phyloP scores from a whole-genome alignment of 2,113 vertebrate genomes.

The Cololabis saira region DNA sequence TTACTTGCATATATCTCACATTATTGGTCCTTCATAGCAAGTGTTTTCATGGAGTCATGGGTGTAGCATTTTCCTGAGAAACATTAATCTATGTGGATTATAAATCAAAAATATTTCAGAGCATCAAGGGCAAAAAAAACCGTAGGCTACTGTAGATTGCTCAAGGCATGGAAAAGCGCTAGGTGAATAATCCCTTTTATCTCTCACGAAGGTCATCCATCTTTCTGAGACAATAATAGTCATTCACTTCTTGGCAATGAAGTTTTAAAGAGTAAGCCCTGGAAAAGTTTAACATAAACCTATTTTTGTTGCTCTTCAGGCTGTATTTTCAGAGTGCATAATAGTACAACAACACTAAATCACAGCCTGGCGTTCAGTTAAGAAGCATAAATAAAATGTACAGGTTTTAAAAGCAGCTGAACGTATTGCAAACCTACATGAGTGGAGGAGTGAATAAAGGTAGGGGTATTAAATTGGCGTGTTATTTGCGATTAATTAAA shows the following conservation, averaged over 20 bases:
- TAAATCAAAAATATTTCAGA: slow-evolving; percentile 64
- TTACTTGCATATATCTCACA: slow-evolving; percentile 43
- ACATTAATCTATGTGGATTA: slow-evolving; percentile 32
- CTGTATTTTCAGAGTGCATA: background rate
- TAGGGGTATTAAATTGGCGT: no score
- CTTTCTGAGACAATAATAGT: slow-evolving; percentile 35
- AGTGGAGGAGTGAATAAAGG: no score
- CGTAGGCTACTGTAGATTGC: no score
- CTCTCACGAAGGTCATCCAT: slow-evolving; percentile 12
- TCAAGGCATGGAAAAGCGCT: slow-evolving; percentile 33
- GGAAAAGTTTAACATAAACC: background rate
- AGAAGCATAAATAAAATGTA: background rate
- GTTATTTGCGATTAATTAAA: no score
- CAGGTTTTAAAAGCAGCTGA: background rate
- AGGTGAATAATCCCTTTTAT: slow-evolving; percentile 33
- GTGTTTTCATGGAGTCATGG: slow-evolving; percentile 36
- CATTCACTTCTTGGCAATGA: slow-evolving; percentile 23
- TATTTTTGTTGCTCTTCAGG: slow-evolving; percentile 8
- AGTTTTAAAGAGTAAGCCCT: slow-evolving; percentile 14
- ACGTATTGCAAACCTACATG: no score
- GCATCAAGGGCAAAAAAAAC: slow-evolving; percentile 32
- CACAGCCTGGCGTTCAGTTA: background rate
- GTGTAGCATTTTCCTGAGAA: slow-evolving; percentile 39
- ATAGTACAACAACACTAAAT: background rate
- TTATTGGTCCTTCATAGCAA: slow-evolving; percentile 43